A percentile compares a stretch with the other conserved stretches of the same genome.
Evolutionary conservation across 30 jellyfish, hydroid and myxozoan species (phyloP).

Genomic region (Nemopilema nomurai): DNA sequence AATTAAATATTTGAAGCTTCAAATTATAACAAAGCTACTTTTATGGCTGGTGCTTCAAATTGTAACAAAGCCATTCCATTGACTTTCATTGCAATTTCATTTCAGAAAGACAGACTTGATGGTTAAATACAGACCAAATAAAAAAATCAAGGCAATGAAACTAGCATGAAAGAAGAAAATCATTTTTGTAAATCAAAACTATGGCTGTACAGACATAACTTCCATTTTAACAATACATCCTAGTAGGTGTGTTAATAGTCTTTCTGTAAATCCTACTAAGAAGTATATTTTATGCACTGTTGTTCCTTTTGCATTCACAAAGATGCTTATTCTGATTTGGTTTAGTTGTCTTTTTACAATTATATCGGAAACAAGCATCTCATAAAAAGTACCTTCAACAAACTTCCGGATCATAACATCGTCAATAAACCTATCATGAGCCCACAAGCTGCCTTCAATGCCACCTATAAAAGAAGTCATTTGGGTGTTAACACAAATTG

Average conservation of each 20-base stretch:
- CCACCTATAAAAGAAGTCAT: constrained; percentile 68
- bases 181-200: background rate
- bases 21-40: too few species aligned
- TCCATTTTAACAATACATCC: constrained; percentile 90
- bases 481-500: background rate
- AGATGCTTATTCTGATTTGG: constrained; percentile 71
- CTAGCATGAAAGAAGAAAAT: background rate
- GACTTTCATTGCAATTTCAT: too few species aligned
- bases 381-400: constrained; percentile 93
- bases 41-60: too few species aligned
- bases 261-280: constrained; percentile 80
- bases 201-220: constrained; percentile 74
- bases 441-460: constrained; percentile 93
- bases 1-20: too few species aligned
- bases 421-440: constrained; percentile 86
- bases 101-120: too few species aligned
- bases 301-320: constrained; percentile 78
- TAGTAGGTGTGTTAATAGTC: constrained; percentile 69
- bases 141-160: background rate
- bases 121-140: too few species aligned
- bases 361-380: constrained; percentile 74
- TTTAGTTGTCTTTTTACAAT: constrained; percentile 84
- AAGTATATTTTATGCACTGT: constrained; percentile 78
- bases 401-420: constrained; percentile 87
- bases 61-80: too few species aligned